Conservation (phyloP, 1,140 invertebrate species). For the Pseudobourletiella spinata region DNA sequence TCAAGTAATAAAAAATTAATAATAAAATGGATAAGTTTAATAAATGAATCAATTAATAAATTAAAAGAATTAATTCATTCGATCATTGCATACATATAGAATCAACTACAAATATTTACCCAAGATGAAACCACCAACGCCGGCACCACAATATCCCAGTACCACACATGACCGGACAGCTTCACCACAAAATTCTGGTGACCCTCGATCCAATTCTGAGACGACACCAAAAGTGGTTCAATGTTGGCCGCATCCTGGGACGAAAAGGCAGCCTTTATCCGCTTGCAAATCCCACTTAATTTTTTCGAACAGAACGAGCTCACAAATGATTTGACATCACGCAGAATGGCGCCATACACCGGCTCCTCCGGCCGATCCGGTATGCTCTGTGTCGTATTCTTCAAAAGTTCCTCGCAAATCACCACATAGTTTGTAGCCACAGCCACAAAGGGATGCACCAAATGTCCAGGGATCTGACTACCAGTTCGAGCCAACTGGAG, state of each 20-base stretch:
- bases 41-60: neutral
- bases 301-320: constrained; percentile 22
- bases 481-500: constrained; percentile 13
- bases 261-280: neutral
- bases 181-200: constrained; percentile 49
- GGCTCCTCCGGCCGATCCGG: constrained; percentile 50
- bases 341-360: constrained; percentile 45
- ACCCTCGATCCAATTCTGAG: constrained; percentile 49
- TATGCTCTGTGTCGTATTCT: constrained; percentile 42
- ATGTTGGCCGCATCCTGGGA: neutral
- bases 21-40: too few relatives aligned
- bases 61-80: neutral
- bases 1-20: too few relatives aligned
- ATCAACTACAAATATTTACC: constrained; percentile 43
- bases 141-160: constrained; percentile 58
- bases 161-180: constrained; percentile 46
- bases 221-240: constrained; percentile 33
- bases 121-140: constrained; percentile 51
- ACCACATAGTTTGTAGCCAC: constrained; percentile 39
- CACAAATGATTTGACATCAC: constrained; percentile 38
- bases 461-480: neutral
- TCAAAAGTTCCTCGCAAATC: constrained; percentile 39
- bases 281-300: constrained; percentile 9
- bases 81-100: neutral
- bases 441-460: constrained; percentile 38